Percentiles rank a stretch among this genome's conserved stretches.
Evolutionary conservation across 2,113 vertebrate genomes (phyloP).

Genomic region (Hyla sarda): DNA sequence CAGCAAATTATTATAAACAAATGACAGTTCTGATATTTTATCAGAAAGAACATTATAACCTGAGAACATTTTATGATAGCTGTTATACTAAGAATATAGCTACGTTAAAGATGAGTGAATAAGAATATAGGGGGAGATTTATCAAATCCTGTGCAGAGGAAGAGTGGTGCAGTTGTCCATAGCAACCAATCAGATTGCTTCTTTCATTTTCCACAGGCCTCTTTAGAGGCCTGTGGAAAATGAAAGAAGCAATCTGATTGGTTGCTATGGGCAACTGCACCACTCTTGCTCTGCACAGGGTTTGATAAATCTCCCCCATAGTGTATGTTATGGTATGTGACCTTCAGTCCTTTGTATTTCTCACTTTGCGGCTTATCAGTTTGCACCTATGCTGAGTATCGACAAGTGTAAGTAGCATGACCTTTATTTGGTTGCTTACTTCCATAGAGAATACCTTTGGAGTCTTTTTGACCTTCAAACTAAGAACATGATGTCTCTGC

Average conservation of each 20-base stretch:
- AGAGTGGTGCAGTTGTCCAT: too few species aligned
- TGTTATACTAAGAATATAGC: not conserved
- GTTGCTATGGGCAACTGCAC: too few species aligned
- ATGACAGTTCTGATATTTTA: too few species aligned
- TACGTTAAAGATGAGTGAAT: not conserved
- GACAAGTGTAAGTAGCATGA: conserved; percentile 19
- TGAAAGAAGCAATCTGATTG: too few species aligned
- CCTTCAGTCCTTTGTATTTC: conserved; percentile 25
- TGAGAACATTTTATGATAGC: not conserved
- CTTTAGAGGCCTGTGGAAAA: too few species aligned
- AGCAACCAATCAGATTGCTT: too few species aligned
- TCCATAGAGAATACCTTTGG: conserved; percentile 29
- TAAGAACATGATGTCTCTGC: conserved; percentile 33
- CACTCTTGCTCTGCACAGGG: too few species aligned
- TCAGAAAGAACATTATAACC: not conserved
- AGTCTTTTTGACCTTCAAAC: conserved; percentile 45
- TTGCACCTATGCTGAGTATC: conserved; percentile 5
- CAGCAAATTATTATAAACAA: not conserved
- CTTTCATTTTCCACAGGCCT: too few species aligned
- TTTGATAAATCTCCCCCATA: too few species aligned
- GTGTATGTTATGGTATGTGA: not conserved
- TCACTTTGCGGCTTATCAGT: not conserved
- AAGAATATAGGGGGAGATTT: too few species aligned
- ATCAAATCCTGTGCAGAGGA: too few species aligned
- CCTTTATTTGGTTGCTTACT: conserved; percentile 28